Base-by-base conservation (phyloP, 1,140 invertebrate species). In the Aphaenogaster ashmeadi region DNA sequence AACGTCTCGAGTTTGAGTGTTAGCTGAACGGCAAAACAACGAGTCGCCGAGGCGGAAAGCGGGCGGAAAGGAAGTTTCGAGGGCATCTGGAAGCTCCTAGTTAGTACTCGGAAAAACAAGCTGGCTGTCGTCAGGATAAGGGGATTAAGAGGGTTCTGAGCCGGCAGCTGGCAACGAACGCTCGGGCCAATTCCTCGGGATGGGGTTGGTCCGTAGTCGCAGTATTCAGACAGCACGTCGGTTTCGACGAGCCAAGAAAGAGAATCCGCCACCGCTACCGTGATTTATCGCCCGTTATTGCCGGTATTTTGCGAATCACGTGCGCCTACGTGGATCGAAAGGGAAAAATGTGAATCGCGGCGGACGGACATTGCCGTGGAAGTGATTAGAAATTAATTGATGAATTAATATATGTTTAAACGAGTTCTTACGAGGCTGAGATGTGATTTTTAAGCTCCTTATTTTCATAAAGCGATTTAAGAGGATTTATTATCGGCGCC, bases 31-130 rank as follows among this genome's bases (percentile, higher is more conserved):
- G 18, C 50, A 52, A 69, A 67, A 52, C 47, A 54, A 67, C 33
- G 64, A 64, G 27, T 67, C 33, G 33, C 18, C 41, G 41, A 69
- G 27, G 60, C 38, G 56, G 41, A 33, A 67, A 77, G 36, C 72
- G 54, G 54, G 36, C 38, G 52, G 36, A 77, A 77, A 77, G 72
- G 72, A 77, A 77, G 54, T 77, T 58, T 27, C 54, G 72, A 60
- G 38, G 38, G 54, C 56, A 60, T 77, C 74, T 60, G 54, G 74
- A 75, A 75, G 72, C 72, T 56, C n/a, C 52, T 56, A 54, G 71
- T 75, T 75, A 54, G 47, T 77, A 36, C 72, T 75, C 54, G 38
- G 74, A 77, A 77, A 77, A 77, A 77, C 54, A 77, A 77, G 54
- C 54, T 60, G 74, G 56, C 74, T 77, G 74, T 77, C 74, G 54